A percentile compares a stretch with the other conserved stretches of the same genome.
Evolutionary conservation across 2,888 invertebrate genomes (phyloP).

Genomic region (Coronaproctus castanopsis): DNA sequence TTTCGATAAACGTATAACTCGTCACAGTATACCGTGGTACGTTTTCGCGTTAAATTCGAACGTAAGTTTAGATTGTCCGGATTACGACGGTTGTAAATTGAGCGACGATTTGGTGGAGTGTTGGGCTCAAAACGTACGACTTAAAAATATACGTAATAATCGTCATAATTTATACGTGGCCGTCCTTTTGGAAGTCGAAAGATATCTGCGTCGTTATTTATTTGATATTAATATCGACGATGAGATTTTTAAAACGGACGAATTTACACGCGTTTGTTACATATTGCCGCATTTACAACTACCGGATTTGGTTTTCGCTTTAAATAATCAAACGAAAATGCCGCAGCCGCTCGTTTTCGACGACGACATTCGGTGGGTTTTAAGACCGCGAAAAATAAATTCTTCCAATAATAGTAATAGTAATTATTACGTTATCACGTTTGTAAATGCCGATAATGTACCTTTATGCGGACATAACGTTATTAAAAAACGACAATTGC

Average conservation of each 20-base stretch:
- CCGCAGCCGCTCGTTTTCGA: background rate
- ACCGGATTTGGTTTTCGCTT: conserved; percentile 1
- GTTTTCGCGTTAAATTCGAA: background rate
- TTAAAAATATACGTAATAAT: no score
- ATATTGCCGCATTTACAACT: conserved; percentile 1
- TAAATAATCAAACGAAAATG: background rate
- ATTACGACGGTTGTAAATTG: background rate
- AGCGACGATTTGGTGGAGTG: background rate
- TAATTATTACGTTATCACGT: background rate
- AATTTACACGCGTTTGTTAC: conserved; percentile 1
- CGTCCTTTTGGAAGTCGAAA: no score
- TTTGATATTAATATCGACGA: no score
- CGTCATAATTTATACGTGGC: no score
- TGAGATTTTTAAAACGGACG: background rate
- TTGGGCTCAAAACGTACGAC: no score
- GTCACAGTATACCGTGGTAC: background rate
- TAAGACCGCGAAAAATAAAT: background rate
- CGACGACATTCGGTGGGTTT: background rate
- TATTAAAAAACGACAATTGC: background rate
- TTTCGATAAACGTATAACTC: background rate
- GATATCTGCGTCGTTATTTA: no score
- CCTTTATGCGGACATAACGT: background rate
- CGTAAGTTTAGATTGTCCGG: background rate
- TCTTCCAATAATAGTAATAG: background rate
- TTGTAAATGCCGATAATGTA: background rate